Evolutionary conservation across 2,888 invertebrate species (phyloP), one percentile per base, ranked within the genome.

Genomic region (Acheta domesticus): DNA sequence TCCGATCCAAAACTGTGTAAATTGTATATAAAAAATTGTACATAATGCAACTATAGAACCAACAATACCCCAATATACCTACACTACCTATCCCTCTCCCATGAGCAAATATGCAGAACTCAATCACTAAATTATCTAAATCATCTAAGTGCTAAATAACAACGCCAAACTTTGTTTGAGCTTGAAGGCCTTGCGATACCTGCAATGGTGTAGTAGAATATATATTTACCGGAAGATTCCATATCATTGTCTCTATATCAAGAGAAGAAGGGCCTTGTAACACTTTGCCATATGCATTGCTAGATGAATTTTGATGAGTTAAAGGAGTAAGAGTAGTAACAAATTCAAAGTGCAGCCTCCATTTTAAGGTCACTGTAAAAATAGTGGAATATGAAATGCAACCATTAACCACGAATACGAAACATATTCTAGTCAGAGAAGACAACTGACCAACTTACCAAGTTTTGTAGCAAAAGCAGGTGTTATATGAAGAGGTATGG

Each of bases 321-420:
- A 90, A 89, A 84, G 93, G 92, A 86, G 91, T 89, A 4, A 90
- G 89, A 81, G 94, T 94, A 0, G 96, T 96, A 0, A 97, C 98
- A 89, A 99, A 99, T 87, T 99, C 98, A 87, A 99, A 99, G 87
- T 99, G 98, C 49, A 99, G 89, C 77, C 96, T 91, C 99, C 99
- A 99, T 85, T 93, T 92, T 79, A 98, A 89, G 79, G 93, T 93
- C 12, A 99, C 96, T 92, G 89, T 83, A 89, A 90, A 83, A 82
- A 82, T 82, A 81, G 80, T 74, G 48, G 48, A 75, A 20, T 11
- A 21, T 75, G 62, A 62, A n/a, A 36, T 36, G 36, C 36, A 36
- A 36, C 5, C 8, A 36, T 36, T 36, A 36, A 5, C 36, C 36
- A 36, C 8, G 8, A 36, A 36, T 36, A 36, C 8, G 36, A 36